Evolutionary conservation across 2,888 invertebrate species (phyloP).

Genomic region (Antitype chi): DNA sequence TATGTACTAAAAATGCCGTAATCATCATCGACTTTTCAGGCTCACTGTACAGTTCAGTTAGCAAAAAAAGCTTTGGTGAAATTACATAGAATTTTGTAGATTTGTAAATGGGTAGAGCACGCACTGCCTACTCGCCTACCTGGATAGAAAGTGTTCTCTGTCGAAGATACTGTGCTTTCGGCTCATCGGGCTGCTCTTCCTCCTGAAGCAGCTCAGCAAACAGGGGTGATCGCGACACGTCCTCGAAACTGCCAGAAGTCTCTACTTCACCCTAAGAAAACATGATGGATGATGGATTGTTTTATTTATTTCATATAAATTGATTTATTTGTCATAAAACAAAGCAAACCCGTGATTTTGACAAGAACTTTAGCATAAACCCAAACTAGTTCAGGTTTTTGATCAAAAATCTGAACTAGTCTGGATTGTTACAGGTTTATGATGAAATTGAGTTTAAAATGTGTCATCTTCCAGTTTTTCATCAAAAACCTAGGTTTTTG

Average conservation of each 20-base stretch:
- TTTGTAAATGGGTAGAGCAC: not conserved
- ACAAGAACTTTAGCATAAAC: no score
- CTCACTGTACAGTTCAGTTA: not conserved
- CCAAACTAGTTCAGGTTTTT: no score
- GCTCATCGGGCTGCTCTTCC: conserved; percentile 78
- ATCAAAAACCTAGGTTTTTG: no score
- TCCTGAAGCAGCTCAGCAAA: conserved; percentile 87
- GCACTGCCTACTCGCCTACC: conserved; percentile 70
- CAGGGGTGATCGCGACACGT: conserved; percentile 89
- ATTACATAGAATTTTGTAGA: not conserved
- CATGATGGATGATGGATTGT: no score
- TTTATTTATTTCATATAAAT: no score
- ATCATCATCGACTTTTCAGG: not conserved
- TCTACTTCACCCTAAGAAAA: conserved; percentile 91
- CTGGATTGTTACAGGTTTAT: no score
- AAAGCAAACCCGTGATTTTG: no score
- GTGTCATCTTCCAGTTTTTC: no score
- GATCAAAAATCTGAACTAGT: no score
- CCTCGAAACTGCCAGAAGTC: conserved; percentile 89
- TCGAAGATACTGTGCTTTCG: conserved; percentile 66
- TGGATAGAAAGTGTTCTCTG: conserved; percentile 85
- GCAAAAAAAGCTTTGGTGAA: not conserved
- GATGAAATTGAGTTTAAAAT: no score
- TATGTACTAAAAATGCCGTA: not conserved
- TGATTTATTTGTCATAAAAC: no score